Base-by-base conservation (phyloP, 2,113 vertebrate genomes). In the Jacana jacana region DNA sequence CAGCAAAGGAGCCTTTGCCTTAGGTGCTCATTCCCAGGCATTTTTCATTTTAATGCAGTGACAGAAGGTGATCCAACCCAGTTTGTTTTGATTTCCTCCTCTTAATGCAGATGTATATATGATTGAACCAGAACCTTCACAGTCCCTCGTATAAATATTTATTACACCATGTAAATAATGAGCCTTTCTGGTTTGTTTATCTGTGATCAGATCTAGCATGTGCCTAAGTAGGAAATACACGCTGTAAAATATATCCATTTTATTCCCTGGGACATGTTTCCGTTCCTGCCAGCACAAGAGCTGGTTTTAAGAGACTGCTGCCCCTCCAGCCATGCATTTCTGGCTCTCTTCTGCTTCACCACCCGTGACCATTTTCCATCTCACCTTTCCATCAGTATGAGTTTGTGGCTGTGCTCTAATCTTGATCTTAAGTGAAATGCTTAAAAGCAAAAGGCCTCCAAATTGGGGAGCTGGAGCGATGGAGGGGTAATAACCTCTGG, bases 1-100 rank as follows among this genome's bases (percentile, higher is more conserved):
- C 55, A 65, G 27, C 44, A 61, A 88, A 73, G 42, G 18, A 81
- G 40, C n/a, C 57, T 8, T 3, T 66, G 77, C 61, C 83, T 89
- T 82, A 84, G 81, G 58, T 95, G 58, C 81, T 91, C 13, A 5
- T 89, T 94, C 31, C 31, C 65, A 89, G 77, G 28, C 18, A 42
- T 93, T 87, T 89, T 72, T 86, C 63, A 83, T 91, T 94, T 81
- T 76, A 87, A 85, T 84, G 70, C 70, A 85, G 31, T 64, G 73
- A 44, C 73, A 89, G 88, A 87, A 89, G 63, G 70, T 82, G 78
- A 82, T 87, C 46, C 54, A 85, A 76, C 19, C 20, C 73, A 63
- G 70, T 94, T 86, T 93, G 86, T 91, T 94, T 95, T 91, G 58
- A 73, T 93, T 96, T 91, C 54, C 46, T 39, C 18, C 66, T 89